phyloP scores from a whole-genome alignment of 2,113 vertebrate species.

The Leucoraja erinaceus region DNA sequence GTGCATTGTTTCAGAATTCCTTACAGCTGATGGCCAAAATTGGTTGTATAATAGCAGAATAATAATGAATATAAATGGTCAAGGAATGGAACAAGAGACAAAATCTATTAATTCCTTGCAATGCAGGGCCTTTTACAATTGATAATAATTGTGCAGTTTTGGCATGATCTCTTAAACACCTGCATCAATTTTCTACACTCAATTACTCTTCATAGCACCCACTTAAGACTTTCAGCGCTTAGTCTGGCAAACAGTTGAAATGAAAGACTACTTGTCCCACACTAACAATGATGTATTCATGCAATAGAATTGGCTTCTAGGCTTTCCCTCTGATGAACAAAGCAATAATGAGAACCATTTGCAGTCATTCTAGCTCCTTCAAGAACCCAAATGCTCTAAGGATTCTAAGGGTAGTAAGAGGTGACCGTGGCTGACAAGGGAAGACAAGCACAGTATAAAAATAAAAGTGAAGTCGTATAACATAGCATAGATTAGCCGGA shows the following conservation, averaged over 20 bases:
- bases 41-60: neutral
- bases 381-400: neutral
- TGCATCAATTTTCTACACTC: constrained; percentile 33
- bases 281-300: constrained; percentile 27
- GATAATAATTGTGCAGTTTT: constrained; percentile 14
- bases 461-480: too few species aligned
- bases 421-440: too few species aligned
- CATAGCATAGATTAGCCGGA: too few species aligned
- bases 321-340: neutral
- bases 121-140: neutral
- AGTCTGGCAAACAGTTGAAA: constrained; percentile 26
- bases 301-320: neutral
- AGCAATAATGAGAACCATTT: neutral
- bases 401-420: too few species aligned
- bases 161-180: constrained; percentile 23
- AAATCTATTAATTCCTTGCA: constrained; percentile 2
- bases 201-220: constrained; percentile 27
- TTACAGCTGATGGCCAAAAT: neutral
- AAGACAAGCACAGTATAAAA: too few species aligned
- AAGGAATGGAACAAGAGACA: neutral
- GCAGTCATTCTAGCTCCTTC: neutral
- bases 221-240: constrained; percentile 28
- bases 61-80: constrained; percentile 7
- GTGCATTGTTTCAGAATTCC: neutral
- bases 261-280: constrained; percentile 8